Evolutionary conservation across 2,888 invertebrate species (phyloP), one percentile per base, ranked within the genome.

Genomic region (Coelopa pilipes): DNA sequence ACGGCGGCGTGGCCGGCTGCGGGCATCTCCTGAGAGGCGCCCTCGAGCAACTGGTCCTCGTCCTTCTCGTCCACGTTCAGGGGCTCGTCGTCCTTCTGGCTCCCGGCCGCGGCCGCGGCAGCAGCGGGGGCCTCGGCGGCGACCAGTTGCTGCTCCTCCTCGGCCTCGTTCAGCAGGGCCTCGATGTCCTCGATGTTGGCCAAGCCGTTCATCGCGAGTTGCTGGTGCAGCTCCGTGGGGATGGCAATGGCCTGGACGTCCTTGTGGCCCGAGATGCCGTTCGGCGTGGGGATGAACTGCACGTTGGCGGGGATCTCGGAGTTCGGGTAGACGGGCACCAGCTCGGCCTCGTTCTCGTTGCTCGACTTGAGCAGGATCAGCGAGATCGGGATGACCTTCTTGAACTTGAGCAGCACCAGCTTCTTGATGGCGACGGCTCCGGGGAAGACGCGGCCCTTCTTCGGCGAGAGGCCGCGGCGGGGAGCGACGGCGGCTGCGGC

Each of bases 241-340:
- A 86, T 84, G 77, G 84, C 85, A 53, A 85, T 82, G 9, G 85
- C 84, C 77, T 85, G 84, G 3, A 86, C 85, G 69, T 85, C 85
- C 77, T 83, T 83, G 75, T 85, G 83, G 3, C 84, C 84, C 0
- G 81, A 81, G 69, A 84, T 82, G 72, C 85, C 85, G 1, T 84
- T 84, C 3, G 85, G 85, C 0, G 86, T 85, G 47, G 83, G 83
- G 46, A 85, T 83, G 72, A 86, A 83, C 72, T 85, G 83, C 0
- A 84, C 83, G 49, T 84, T 80, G 67, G 82, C 79, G 45, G 85
- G 84, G 15, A 84, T 83, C 77, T 84, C 82, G 12, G 82, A 82
- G 1, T 82, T 84, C 34, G 85, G 82, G n/a, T 86, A 86, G 4
- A 86, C 83, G 0, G 86, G 85, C 73, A 86, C 85, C 74, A 85